Base-by-base conservation (phyloP, 2,797 vertebrate species). In the Phylloscopus collybita region DNA sequence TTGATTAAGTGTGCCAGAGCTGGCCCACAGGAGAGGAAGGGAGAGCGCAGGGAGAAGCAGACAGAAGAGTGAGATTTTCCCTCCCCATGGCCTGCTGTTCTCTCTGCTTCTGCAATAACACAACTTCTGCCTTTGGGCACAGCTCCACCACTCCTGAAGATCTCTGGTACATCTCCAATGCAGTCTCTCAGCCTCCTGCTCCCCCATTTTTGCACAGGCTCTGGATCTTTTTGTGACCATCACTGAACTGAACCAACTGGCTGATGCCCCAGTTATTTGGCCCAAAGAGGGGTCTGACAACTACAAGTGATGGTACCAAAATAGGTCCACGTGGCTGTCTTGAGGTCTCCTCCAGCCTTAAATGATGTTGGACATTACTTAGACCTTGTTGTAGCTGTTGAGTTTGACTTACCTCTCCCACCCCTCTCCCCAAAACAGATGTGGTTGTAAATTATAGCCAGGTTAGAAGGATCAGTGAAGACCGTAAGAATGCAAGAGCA, bases 11-110 rank as follows among this genome's bases (percentile, higher is more conserved):
- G 80, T 88, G 92, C 89, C 84, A 92, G 80, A 66, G 78, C 69
- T 80, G 84, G 87, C 61, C 76, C 70, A 66, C 25, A 34, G 61
- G 65, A 70, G 49, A 92, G 80, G 73, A 80, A 76, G 51, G 56
- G 73, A 92, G 86, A 78, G 61, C 78, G 60, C 70, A 89, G 90
- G 84, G 86, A 84, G 87, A 60, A 94, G 61, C 49, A 86, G 80
- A 34, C 80, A 70, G 80, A 56, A 72, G 78, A 73, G 40, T 6
- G 22, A 71, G 57, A 61, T 80, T 40, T 91, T 92, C 78, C 53
- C 57, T 92, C 65, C 29, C 49, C 30, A 3, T 27, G 65, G 59
- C 40, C 64, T 74, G 70, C 49, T 91, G 57, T 27, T 94, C 56
- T 21, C 71, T 95, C 86, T 70, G 69, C 61, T 73, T 73, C 67